Evolutionary conservation across 2,888 invertebrate genomes (phyloP).

Genomic region (Ceraclea dissimilis): DNA sequence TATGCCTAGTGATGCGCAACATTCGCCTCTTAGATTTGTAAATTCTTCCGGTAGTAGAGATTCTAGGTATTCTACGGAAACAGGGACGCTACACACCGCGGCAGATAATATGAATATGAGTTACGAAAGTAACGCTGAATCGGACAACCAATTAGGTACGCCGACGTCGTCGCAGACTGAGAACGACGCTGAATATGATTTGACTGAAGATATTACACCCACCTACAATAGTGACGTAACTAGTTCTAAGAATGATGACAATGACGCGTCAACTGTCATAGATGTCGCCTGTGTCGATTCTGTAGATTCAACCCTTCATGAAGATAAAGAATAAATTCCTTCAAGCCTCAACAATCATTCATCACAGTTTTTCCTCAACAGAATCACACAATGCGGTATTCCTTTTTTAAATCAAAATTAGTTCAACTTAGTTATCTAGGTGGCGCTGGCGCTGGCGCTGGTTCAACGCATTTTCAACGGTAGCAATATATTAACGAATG

Average conservation of each 20-base stretch:
- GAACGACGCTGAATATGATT: constrained; percentile 20
- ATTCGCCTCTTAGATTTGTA: constrained; percentile 2
- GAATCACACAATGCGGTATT: too few species aligned
- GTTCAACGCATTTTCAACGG: too few species aligned
- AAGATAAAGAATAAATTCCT: constrained; percentile 8
- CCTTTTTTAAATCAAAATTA: too few species aligned
- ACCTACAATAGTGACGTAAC: constrained; percentile 20
- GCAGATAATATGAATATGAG: constrained; percentile 23
- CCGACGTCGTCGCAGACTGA: constrained; percentile 22
- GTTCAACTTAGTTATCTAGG: too few species aligned
- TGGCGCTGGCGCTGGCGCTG: too few species aligned
- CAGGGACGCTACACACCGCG: constrained; percentile 23
- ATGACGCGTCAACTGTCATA: constrained; percentile 24
- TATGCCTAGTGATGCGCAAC: not conserved
- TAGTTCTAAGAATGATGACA: constrained; percentile 21
- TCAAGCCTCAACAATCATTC: too few species aligned
- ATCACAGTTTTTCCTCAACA: too few species aligned
- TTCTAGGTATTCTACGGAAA: constrained; percentile 23
- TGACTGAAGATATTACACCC: constrained; percentile 23
- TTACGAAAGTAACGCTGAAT: constrained; percentile 18
- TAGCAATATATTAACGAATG: too few species aligned
- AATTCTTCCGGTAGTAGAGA: constrained; percentile 22
- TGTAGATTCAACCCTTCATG: constrained; percentile 1
- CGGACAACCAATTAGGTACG: constrained; percentile 19
- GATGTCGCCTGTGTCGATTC: constrained; percentile 18